Evolutionary conservation across 2,797 vertebrate genomes (phyloP).

Genomic region (Falco biarmicus): DNA sequence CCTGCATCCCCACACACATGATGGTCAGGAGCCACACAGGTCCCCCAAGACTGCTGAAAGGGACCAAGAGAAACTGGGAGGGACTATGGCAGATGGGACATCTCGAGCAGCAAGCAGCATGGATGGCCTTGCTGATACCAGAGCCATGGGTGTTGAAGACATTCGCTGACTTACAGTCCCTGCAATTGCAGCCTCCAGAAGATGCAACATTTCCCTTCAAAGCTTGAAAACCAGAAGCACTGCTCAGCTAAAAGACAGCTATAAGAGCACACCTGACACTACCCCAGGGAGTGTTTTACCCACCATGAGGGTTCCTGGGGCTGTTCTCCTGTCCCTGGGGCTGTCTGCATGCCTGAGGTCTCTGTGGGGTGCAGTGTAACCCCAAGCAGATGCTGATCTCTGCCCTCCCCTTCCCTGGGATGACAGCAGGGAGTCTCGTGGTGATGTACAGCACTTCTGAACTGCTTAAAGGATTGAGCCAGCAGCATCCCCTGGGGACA

Average conservation of each 20-base stretch:
- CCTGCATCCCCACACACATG: rapidly evolving
- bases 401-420: neutral
- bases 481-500: neutral
- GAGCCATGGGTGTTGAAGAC: neutral
- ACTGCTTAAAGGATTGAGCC: neutral
- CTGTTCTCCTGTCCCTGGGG: rapidly evolving
- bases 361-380: neutral
- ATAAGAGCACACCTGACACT: rapidly evolving
- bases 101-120: neutral
- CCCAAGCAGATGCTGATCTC: neutral
- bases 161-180: neutral
- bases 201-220: neutral
- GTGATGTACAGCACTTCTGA: neutral
- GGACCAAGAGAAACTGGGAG: neutral
- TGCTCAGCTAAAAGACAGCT: neutral
- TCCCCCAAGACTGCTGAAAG: neutral
- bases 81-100: neutral
- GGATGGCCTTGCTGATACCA: neutral
- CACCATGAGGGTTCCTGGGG: rapidly evolving
- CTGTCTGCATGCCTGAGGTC: neutral
- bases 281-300: neutral
- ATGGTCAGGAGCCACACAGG: neutral
- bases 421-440: neutral
- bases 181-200: neutral
- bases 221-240: neutral